Evolutionary conservation across 2,113 vertebrate species (phyloP).

Genomic region (Megaceryle torquata): DNA sequence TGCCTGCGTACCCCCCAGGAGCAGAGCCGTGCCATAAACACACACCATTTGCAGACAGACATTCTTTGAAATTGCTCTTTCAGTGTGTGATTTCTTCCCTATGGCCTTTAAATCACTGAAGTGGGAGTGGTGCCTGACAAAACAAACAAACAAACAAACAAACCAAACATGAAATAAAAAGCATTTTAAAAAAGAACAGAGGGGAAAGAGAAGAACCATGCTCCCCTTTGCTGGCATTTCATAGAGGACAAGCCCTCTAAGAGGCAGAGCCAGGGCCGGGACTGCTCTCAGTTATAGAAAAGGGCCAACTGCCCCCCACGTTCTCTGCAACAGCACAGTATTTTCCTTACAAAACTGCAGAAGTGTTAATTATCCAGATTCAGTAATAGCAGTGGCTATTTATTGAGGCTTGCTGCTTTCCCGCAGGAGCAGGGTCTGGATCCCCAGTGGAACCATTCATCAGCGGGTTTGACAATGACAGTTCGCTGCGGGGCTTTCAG

Average conservation of each 20-base stretch:
- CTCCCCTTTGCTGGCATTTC: background rate
- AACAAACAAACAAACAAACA: background rate
- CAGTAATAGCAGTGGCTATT: background rate
- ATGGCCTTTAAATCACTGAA: background rate
- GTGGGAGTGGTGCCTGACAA: background rate
- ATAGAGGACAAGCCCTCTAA: background rate
- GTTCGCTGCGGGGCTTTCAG: conserved; percentile 54
- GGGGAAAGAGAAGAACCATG: background rate
- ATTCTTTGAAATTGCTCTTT: background rate
- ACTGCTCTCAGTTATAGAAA: background rate
- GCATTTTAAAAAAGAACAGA: background rate
- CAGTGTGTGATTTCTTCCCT: background rate
- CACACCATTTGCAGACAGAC: rapidly evolving
- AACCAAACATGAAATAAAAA: no score
- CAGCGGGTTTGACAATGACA: conserved; percentile 41
- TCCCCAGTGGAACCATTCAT: conserved; percentile 65
- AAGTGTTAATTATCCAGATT: conserved; percentile 21
- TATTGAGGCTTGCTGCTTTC: conserved; percentile 1
- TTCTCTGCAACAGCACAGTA: background rate
- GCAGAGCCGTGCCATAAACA: background rate
- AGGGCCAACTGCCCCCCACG: background rate
- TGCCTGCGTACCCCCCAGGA: background rate
- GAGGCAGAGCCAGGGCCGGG: background rate
- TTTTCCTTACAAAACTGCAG: background rate
- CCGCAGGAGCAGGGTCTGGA: background rate